Conservation (phyloP, 2,888 invertebrate species). For the Acleris emargana region DNA sequence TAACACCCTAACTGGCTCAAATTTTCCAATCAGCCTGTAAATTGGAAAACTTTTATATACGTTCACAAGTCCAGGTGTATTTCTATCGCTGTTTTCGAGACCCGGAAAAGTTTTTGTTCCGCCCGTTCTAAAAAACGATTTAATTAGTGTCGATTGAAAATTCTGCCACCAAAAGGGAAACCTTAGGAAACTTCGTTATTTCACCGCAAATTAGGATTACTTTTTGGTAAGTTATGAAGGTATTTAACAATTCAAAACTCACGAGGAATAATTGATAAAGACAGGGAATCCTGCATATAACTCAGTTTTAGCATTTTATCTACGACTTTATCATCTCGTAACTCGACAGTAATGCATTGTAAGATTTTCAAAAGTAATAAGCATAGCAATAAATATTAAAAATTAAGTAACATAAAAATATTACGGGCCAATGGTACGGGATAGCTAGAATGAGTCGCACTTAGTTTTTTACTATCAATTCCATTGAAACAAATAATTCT, state of each 20-base stretch:
- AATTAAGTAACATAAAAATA: too few species aligned
- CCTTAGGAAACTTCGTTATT: conserved; percentile 43
- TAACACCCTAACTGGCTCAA: conserved; percentile 80
- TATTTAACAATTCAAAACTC: too few species aligned
- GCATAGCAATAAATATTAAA: too few species aligned
- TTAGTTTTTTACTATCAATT: background rate
- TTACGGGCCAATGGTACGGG: too few species aligned
- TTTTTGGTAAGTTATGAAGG: conserved; percentile 10
- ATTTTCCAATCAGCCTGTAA: conserved; percentile 83
- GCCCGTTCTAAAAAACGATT: conserved; percentile 63
- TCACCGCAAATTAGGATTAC: conserved; percentile 38
- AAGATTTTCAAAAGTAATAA: too few species aligned
- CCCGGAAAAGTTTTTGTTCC: conserved; percentile 69
- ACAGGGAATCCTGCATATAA: too few species aligned
- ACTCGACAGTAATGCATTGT: too few species aligned
- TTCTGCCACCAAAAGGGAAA: conserved; percentile 47
- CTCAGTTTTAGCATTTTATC: too few species aligned
- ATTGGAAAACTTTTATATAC: conserved; percentile 84
- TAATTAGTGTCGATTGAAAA: conserved; percentile 65
- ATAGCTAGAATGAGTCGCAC: background rate
- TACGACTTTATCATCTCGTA: too few species aligned
- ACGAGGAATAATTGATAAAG: too few species aligned
- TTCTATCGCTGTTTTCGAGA: conserved; percentile 69
- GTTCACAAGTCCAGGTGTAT: conserved; percentile 82
- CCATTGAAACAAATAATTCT: background rate